Evolutionary conservation across 2,888 invertebrate genomes (phyloP).

Genomic region (Chirona hameri): DNA sequence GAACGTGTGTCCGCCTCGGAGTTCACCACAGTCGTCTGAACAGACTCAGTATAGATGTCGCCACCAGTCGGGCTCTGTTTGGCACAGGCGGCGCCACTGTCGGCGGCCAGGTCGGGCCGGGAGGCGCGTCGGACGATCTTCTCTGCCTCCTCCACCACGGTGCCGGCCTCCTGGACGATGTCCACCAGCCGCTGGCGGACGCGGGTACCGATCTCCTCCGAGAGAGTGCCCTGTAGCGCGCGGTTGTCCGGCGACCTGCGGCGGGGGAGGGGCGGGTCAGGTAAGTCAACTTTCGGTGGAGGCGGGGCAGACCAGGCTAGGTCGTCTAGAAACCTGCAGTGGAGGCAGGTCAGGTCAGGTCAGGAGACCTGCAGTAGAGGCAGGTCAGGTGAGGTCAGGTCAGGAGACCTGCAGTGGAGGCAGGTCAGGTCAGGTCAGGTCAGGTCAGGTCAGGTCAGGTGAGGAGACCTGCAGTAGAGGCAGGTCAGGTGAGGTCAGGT

Average conservation of each 20-base stretch:
- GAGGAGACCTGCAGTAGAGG: too few relatives aligned
- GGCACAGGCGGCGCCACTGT: background rate
- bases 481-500: too few relatives aligned
- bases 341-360: background rate
- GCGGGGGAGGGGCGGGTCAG: background rate
- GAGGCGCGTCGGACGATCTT: background rate
- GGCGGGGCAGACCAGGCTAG: too few relatives aligned
- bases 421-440: background rate
- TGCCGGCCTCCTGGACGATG: slow-evolving; percentile 26
- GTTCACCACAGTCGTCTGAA: background rate
- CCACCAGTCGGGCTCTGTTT: background rate
- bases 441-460: background rate
- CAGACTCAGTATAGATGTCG: background rate
- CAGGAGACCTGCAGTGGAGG: too few relatives aligned
- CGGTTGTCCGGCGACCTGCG: background rate
- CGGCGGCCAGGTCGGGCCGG: background rate
- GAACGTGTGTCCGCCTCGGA: too few relatives aligned
- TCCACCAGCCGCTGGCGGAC: slow-evolving; percentile 6
- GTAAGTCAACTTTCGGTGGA: too few relatives aligned
- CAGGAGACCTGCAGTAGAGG: too few relatives aligned
- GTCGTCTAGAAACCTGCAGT: too few relatives aligned
- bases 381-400: too few relatives aligned
- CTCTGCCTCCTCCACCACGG: background rate
- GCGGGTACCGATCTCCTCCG: background rate
- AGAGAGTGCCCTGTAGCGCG: background rate